These are phyloP conservation scores for Lordiphosa collinella DNA, from an alignment of 1,140 invertebrate species.

Conservation along the genomic window DNA sequence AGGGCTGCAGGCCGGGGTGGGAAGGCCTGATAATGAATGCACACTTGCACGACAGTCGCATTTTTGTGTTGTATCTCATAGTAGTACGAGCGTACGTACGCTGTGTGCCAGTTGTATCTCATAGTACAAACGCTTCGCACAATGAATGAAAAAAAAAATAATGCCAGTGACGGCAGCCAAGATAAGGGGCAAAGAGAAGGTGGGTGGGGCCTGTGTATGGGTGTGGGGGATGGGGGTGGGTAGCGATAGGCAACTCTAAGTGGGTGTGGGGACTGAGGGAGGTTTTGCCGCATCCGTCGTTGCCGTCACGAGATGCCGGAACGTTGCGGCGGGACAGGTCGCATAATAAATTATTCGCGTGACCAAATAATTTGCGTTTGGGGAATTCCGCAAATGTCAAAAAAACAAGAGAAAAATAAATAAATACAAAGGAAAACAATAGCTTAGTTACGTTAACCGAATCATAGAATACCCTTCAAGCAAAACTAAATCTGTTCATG, in stretches of 20 bases:
- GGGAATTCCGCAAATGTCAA: slow-evolving; percentile 48
- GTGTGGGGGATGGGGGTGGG: not conserved
- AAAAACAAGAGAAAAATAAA: not conserved
- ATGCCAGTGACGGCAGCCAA: slow-evolving; percentile 4
- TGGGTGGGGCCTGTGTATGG: slow-evolving; percentile 2
- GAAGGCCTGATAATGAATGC: slow-evolving; percentile 62
- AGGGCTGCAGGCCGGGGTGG: slow-evolving; percentile 3
- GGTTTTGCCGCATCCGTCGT: slow-evolving; percentile 55
- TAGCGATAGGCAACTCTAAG: slow-evolving; percentile 4
- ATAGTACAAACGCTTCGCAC: slow-evolving; percentile 43
- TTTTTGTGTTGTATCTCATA: slow-evolving; percentile 33
- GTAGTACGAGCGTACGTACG: slow-evolving; percentile 6
- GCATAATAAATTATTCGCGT: slow-evolving; percentile 77
- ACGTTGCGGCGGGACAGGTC: slow-evolving; percentile 36
- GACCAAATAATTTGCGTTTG: slow-evolving; percentile 73
- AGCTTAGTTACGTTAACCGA: not conserved
- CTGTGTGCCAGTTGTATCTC: slow-evolving; percentile 44
- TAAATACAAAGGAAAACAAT: not conserved
- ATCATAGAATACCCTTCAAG: too few relatives aligned
- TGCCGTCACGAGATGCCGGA: slow-evolving; percentile 56
- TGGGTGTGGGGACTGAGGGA: slow-evolving; percentile 15
- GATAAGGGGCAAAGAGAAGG: slow-evolving; percentile 1
- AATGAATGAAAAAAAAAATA: slow-evolving; percentile 61
- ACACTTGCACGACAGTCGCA: slow-evolving; percentile 24
- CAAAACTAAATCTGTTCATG: too few relatives aligned